phyloP scores from a whole-genome alignment of 2,888 invertebrate species.

The Macrophya annulata region DNA sequence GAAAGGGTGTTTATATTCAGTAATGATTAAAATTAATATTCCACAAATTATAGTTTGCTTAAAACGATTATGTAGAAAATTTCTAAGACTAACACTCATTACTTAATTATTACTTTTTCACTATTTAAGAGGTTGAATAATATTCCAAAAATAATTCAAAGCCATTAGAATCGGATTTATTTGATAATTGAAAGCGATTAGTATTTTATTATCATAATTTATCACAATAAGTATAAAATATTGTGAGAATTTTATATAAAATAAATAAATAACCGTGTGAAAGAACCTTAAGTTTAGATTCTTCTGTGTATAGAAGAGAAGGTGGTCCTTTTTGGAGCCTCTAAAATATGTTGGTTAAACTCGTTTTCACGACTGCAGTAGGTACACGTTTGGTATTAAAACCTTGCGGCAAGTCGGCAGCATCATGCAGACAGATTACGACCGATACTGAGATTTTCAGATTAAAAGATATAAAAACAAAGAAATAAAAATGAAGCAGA shows the following conservation, averaged over 20 bases:
- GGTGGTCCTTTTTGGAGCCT: slow-evolving; percentile 5
- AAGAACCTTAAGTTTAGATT: slow-evolving; percentile 25
- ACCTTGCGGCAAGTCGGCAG: slow-evolving; percentile 7
- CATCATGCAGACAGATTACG: slow-evolving; percentile 5
- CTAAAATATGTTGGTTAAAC: slow-evolving; percentile 26
- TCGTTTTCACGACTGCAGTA: slow-evolving; percentile 45
- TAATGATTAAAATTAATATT: not conserved
- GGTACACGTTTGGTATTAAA: slow-evolving; percentile 18
- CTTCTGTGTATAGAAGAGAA: not conserved
- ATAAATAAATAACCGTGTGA: not conserved
- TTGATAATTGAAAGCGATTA: not conserved
- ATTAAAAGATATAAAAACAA: slow-evolving; percentile 33
- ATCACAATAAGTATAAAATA: not conserved
- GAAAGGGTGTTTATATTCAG: not conserved
- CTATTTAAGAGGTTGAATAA: no score
- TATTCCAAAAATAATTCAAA: no score
- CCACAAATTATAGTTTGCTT: not conserved
- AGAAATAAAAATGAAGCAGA: slow-evolving; percentile 23
- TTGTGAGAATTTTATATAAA: not conserved
- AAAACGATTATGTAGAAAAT: not conserved
- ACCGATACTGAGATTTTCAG: slow-evolving; percentile 33
- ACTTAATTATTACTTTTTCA: no score
- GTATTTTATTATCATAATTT: not conserved
- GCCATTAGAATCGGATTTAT: not conserved
- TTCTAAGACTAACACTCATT: no score